Evolutionary conservation across 2,888 invertebrate genomes (phyloP), one percentile per base, ranked within the genome.

Genomic region (Seladonia tumulorum): DNA sequence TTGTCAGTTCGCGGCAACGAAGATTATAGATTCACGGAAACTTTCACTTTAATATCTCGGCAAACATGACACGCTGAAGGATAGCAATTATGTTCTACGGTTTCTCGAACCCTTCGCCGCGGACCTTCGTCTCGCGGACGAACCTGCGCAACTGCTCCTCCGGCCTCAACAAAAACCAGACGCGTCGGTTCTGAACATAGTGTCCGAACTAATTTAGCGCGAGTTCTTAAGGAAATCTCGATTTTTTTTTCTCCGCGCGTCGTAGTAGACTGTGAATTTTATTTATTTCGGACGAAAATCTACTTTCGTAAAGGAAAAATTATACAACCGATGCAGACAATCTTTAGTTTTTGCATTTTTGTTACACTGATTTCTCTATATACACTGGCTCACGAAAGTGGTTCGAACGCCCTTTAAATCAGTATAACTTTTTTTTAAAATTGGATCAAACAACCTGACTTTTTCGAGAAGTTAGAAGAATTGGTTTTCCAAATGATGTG

Each of bases 21-120:
- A 74, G 70, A 77, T 83, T 49, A 70, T 25, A 49, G 78, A 83
- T 84, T 84, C 83, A 73, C 68, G 83, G 83, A 83, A 83, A 83
- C 83, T 84, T 84, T 83, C 84, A 78, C 84, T 70, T 49, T 66
- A 70, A 74, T 45, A 57, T 16, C n/a, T 45, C 7, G n/a, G 18
- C 35, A 53, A 63, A 72, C 71, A 82, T 60, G 70, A 47, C 47
- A 47, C 81, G 60, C 25, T 49, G 35, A 72, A 76, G 53, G 49
- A 72, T 47, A 29, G 74, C 47, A 70, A 74, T 70, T 81, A 82
- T 68, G 42, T 49, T 25, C 47, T 12, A 76, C 16, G 45, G 42
- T 63, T 35, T n/a, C 25, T 29, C 8, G 18, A 25, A 7, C 25
- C 10, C 49, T 49, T 72, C 29, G 8, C 71, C 71, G 16, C 39